Evolutionary conservation across 2,888 invertebrate genomes (phyloP).

Genomic region (Andricus quercusramuli): DNA sequence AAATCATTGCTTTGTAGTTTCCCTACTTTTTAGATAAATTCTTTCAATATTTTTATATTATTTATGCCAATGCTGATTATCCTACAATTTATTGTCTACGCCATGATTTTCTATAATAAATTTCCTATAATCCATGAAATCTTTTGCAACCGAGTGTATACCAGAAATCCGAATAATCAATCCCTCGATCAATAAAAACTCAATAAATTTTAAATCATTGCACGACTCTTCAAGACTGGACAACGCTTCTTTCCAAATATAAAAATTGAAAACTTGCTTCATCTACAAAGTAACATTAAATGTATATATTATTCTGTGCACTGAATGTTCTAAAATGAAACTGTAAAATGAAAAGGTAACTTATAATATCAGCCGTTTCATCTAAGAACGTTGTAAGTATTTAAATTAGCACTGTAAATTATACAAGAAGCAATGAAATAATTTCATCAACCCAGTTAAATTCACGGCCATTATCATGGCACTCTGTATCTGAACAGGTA

Average conservation of each 20-base stretch:
- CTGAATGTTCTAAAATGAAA: not conserved
- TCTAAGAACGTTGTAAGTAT: conserved; percentile 7
- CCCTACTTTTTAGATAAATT: too few relatives aligned
- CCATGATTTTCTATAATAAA: too few relatives aligned
- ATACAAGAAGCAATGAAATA: conserved; percentile 31
- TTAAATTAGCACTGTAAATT: not conserved
- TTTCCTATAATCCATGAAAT: too few relatives aligned
- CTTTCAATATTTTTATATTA: too few relatives aligned
- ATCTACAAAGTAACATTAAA: not conserved
- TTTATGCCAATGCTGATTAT: too few relatives aligned
- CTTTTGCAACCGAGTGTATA: too few relatives aligned
- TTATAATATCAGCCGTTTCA: conserved; percentile 31
- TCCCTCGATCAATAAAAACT: not conserved
- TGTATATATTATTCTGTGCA: conserved; percentile 11
- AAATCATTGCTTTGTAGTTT: too few relatives aligned
- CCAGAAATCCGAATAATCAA: too few relatives aligned
- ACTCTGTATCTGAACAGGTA: conserved; percentile 29
- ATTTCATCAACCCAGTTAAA: conserved; percentile 6
- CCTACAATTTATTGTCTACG: too few relatives aligned
- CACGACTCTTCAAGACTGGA: conserved; percentile 12
- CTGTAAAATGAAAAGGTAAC: conserved; percentile 16
- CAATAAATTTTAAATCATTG: conserved; percentile 12
- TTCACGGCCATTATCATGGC: conserved; percentile 28
- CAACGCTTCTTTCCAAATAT: not conserved
- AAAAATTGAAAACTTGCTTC: not conserved